Base-by-base conservation (phyloP, 2,797 vertebrate species). In the Leuciscus waleckii region DNA sequence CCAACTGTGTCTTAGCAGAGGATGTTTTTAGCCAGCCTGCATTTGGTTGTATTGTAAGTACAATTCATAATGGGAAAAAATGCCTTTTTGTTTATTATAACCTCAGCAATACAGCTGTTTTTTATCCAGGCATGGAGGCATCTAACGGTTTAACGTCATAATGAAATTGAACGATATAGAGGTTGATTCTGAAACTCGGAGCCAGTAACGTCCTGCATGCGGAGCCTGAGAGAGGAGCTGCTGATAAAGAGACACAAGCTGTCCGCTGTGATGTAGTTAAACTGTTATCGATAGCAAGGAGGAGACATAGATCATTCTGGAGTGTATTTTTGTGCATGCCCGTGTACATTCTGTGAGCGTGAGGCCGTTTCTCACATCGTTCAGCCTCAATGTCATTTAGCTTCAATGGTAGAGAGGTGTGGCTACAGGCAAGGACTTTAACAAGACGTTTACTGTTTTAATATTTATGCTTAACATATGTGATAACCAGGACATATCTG, bases 211-310 rank as follows among this genome's bases (percentile, higher is more conserved):
- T 54, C 16, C 14, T 37, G 80, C 29, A 65, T 51, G 73, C 3
- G 49, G 37, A 77, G 54, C 51, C 37, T 16, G 35, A 73, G 73
- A 78, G 79, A 56, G 67, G 76, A 56, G 67, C 68, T 75, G 41
- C 79, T 77, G 67, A 81, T 84, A 80, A 80, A 87, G 85, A 88
- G 88, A 86, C 71, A 75, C 43, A 82, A 83, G 71, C 86, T 87
- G 88, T 90, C 87, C 8, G 23, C 82, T 82, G 78, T 87, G 83
- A 89, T 90, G 85, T 83, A 87, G 85, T 88, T 89, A 87, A 90
- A 88, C 80, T 89, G 84, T 90, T 90, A 90, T 89, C 86, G 73
- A 90, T 90, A 87, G 86, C 86, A 54, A 63, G 84, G 51, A 89
- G 87, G 85, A 87, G 87, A 70, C 88, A 90, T 87, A 87, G 88